A percentile compares a stretch with the other conserved stretches of the same genome.
Conservation (phyloP, 2,888 invertebrate species). For the Dichetophora obliterata region DNA sequence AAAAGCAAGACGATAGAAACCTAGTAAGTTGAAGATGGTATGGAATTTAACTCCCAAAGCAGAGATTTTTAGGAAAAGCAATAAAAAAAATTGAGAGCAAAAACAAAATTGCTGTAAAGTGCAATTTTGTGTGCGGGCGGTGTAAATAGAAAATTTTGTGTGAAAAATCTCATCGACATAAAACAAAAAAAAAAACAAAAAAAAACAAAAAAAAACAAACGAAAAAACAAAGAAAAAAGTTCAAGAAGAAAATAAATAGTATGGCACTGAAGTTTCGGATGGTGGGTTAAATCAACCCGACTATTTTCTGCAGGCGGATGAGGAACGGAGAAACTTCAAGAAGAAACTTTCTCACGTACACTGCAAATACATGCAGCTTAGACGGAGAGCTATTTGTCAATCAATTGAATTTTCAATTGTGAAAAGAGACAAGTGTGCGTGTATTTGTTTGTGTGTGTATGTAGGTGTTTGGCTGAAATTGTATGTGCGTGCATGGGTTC, state of each 20-base stretch:
- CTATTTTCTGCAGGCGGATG: background rate
- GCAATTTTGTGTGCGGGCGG: constrained; percentile 39
- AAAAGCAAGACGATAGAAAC: too few species aligned
- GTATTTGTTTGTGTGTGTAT: background rate
- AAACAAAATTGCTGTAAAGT: constrained; percentile 43
- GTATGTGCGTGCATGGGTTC: background rate
- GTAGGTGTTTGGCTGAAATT: background rate
- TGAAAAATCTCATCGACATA: background rate
- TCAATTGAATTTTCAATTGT: constrained; percentile 49
- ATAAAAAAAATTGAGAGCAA: constrained; percentile 5
- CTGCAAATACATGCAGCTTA: constrained; percentile 23
- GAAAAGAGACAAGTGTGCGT: constrained; percentile 32
- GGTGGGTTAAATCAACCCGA: too few species aligned
- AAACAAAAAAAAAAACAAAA: constrained; percentile 13
- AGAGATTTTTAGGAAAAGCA: background rate
- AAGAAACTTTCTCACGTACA: constrained; percentile 34
- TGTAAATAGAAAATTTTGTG: constrained; percentile 38
- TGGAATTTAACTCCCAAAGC: background rate
- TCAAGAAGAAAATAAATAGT: background rate
- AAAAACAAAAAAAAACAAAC: constrained; percentile 13
- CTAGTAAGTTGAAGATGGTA: too few species aligned
- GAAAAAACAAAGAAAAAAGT: background rate
- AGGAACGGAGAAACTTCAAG: background rate
- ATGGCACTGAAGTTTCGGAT: too few species aligned
- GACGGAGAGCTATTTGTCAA: constrained; percentile 46